Conservation (phyloP, 2,113 vertebrate species). For the Bubo blakistoni region DNA sequence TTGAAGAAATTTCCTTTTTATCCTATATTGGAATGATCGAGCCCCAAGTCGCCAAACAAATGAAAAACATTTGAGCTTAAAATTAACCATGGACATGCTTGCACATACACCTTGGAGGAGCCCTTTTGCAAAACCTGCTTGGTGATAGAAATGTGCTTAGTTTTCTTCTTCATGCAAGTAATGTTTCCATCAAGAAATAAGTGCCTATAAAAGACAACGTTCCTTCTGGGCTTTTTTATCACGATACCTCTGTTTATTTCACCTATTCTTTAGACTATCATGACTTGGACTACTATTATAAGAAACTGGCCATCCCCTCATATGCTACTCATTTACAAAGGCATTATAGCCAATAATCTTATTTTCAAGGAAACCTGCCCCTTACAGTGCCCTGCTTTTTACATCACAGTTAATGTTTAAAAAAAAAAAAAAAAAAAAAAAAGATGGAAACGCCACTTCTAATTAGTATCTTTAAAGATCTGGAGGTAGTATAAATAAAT, state of each 20-base stretch:
- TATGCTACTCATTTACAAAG: neutral
- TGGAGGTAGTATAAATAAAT: neutral
- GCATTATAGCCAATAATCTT: neutral
- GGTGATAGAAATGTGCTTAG: neutral
- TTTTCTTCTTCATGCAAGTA: neutral
- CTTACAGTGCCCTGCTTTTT: neutral
- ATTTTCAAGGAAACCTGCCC: neutral
- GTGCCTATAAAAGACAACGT: neutral
- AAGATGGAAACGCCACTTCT: neutral
- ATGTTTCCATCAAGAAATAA: neutral
- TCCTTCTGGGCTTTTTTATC: neutral
- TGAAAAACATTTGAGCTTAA: neutral
- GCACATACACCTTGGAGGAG: neutral
- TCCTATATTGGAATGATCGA: fast-evolving
- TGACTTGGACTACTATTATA: neutral
- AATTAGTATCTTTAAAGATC: neutral
- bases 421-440: neutral
- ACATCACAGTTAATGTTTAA: neutral
- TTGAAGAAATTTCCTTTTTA: neutral
- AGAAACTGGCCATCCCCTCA: neutral
- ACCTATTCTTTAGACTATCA: neutral
- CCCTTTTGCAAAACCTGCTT: neutral
- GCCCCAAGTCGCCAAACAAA: neutral
- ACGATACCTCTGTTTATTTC: neutral
- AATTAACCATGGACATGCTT: neutral